Conservation (phyloP, 2,113 vertebrate genomes). For the Ranitomeya imitator region DNA sequence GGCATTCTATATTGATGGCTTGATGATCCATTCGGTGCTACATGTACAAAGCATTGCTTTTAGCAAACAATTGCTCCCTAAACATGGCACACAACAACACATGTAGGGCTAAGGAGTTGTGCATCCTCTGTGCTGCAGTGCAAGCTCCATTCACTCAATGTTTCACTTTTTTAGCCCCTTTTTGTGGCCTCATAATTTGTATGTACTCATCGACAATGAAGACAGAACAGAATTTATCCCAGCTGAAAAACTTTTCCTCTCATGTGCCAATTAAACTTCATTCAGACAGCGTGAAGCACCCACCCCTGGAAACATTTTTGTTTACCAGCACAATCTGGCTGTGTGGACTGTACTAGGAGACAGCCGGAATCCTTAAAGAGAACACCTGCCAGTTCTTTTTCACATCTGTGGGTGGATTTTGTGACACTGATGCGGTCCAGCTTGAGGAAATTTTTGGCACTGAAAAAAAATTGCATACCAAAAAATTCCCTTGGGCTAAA, state of each 20-base stretch:
- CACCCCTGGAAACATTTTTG: constrained; percentile 60
- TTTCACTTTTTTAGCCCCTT: not conserved
- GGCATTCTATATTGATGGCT: no score
- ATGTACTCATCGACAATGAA: constrained; percentile 2
- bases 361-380: constrained; percentile 57
- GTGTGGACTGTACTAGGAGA: not conserved
- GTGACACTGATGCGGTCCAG: constrained; percentile 59
- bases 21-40: no score
- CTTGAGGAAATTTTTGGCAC: constrained; percentile 63
- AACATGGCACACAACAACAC: not conserved
- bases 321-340: constrained; percentile 59
- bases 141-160: not conserved
- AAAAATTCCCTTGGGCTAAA: constrained; percentile 39
- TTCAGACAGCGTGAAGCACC: constrained; percentile 34
- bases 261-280: constrained; percentile 26
- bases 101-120: not conserved
- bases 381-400: constrained; percentile 68
- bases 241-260: constrained; percentile 40
- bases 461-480: constrained; percentile 42
- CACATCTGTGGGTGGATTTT: constrained; percentile 62
- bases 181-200: constrained; percentile 28
- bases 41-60: no score
- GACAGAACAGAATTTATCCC: constrained; percentile 29
- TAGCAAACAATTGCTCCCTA: not conserved
- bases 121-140: not conserved